phyloP scores from a whole-genome alignment of 2,888 invertebrate species.

The Dyspetes luteomarginatus region DNA sequence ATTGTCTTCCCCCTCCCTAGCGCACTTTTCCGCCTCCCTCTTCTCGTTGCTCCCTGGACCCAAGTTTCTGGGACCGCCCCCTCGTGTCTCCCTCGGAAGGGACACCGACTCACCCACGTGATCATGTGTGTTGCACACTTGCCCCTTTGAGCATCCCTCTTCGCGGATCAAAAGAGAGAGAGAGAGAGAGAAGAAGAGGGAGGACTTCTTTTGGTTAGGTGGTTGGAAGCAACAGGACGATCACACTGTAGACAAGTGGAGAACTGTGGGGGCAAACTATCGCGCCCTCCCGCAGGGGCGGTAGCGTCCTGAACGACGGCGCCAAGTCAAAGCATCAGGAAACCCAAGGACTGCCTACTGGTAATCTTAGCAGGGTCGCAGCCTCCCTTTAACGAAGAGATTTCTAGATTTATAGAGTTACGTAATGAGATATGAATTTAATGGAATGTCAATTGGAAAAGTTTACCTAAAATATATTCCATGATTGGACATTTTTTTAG shows the following conservation, averaged over 20 bases:
- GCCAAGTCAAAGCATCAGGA: constrained; percentile 68
- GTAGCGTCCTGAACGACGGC: constrained; percentile 73
- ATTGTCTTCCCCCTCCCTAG: constrained; percentile 26
- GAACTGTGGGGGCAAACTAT: constrained; percentile 22
- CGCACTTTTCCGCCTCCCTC: constrained; percentile 58
- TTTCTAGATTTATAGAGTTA: not conserved
- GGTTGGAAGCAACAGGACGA: not conserved
- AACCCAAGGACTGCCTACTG: constrained; percentile 50
- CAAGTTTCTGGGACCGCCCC: constrained; percentile 63
- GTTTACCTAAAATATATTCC: too few species aligned
- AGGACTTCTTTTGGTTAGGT: not conserved
- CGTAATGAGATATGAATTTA: too few species aligned
- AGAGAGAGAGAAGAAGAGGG: constrained; percentile 2
- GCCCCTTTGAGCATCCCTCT: constrained; percentile 74
- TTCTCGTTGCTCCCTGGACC: constrained; percentile 59
- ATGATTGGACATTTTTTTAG: too few species aligned
- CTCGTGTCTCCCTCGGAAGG: constrained; percentile 63
- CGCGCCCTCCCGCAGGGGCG: constrained; percentile 77
- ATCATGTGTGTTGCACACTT: constrained; percentile 23
- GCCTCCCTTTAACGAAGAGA: too few species aligned
- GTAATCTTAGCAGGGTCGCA: constrained; percentile 8
- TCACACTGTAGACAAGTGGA: constrained; percentile 33
- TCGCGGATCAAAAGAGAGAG: constrained; percentile 44
- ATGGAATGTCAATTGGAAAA: too few species aligned
- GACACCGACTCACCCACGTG: constrained; percentile 48